Evolutionary conservation across 2,797 vertebrate genomes (phyloP).

Genomic region (Cirrhinus mrigala): DNA sequence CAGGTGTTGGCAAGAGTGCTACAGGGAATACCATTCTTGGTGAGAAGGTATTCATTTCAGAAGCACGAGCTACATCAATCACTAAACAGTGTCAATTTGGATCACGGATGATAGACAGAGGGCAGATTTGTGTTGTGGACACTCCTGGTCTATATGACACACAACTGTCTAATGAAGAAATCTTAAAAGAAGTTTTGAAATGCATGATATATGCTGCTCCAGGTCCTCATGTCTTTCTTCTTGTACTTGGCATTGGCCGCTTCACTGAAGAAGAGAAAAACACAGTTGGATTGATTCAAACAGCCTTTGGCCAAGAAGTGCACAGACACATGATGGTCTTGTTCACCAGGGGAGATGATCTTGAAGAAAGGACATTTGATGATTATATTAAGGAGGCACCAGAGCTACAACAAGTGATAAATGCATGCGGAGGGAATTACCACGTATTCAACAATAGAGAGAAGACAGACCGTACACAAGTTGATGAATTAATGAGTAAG

Average conservation of each 20-base stretch:
- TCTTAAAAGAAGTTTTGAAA: constrained; percentile 6
- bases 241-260: constrained; percentile 35
- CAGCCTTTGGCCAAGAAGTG: constrained; percentile 32
- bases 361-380: constrained; percentile 20
- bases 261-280: constrained; percentile 49
- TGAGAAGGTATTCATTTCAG: background rate
- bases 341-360: constrained; percentile 46
- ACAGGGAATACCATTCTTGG: constrained; percentile 49
- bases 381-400: background rate
- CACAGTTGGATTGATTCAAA: constrained; percentile 7
- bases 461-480: background rate
- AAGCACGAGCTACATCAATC: constrained; percentile 17
- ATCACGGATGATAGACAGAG: background rate
- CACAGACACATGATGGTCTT: constrained; percentile 41
- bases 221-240: constrained; percentile 46
- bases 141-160: constrained; percentile 50
- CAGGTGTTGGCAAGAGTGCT: constrained; percentile 50
- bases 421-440: background rate
- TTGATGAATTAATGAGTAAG: background rate
- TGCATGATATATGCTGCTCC: background rate
- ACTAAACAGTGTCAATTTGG: background rate
- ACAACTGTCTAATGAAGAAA: background rate
- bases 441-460: constrained; percentile 43
- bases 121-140: constrained; percentile 28
- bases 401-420: background rate